phyloP scores from a whole-genome alignment of 2,888 invertebrate genomes.

The Stratiomys singularior region DNA sequence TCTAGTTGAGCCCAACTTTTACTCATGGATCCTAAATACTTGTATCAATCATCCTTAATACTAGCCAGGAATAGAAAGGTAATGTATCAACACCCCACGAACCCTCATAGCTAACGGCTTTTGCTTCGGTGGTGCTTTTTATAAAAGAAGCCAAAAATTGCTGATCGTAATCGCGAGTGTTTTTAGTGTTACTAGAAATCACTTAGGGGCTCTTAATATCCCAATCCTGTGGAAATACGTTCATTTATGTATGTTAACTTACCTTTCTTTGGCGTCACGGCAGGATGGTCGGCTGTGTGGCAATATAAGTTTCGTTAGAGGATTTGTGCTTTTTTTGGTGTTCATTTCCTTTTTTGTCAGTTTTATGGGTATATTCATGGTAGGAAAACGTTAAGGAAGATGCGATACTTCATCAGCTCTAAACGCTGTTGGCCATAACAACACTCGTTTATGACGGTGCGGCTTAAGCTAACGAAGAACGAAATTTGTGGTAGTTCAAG shows the following conservation, averaged over 20 bases:
- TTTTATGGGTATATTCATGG: background rate
- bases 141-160: conserved; percentile 9
- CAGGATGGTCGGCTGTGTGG: no score
- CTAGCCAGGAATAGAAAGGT: background rate
- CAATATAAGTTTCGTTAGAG: background rate
- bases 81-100: background rate
- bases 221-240: conserved; percentile 15
- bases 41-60: background rate
- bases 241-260: background rate
- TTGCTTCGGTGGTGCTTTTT: background rate
- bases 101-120: background rate
- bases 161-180: conserved; percentile 33
- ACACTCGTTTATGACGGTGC: background rate
- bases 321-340: background rate
- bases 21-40: background rate
- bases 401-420: background rate
- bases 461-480: background rate
- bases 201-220: conserved; percentile 33
- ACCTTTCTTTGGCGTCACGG: no score
- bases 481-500: background rate
- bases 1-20: background rate
- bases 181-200: conserved; percentile 35
- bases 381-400: background rate
- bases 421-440: background rate
- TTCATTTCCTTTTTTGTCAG: background rate